Conservation (phyloP, 2,888 invertebrate species). For the Quadroppia sp. region DNA sequence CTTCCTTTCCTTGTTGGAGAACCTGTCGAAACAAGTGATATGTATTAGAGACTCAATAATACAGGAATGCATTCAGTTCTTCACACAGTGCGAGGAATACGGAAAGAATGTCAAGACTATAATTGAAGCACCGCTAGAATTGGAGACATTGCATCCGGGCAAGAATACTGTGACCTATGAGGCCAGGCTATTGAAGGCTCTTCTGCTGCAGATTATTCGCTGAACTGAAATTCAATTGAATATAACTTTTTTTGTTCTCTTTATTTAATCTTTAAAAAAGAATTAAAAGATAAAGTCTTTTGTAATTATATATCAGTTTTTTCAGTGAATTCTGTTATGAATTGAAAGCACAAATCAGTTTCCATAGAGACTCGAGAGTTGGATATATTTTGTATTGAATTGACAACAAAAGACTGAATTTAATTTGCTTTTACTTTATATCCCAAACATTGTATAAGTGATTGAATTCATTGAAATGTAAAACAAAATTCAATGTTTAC, state of each 20-base stretch:
- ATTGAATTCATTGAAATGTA: background rate
- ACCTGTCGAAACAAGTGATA: slow-evolving; percentile 82
- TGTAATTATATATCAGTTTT: background rate
- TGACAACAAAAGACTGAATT: slow-evolving; percentile 5
- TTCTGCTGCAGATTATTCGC: slow-evolving; percentile 61
- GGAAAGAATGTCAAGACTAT: slow-evolving; percentile 77
- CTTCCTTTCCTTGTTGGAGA: slow-evolving; percentile 85
- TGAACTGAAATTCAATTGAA: background rate
- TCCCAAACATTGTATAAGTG: background rate
- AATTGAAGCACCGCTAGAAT: slow-evolving; percentile 74
- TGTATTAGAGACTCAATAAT: slow-evolving; percentile 79
- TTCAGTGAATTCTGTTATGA: background rate
- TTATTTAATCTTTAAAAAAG: background rate
- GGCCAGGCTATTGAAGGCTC: slow-evolving; percentile 73
- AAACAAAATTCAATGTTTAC: background rate
- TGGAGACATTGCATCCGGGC: slow-evolving; percentile 64
- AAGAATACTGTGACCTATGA: slow-evolving; percentile 89
- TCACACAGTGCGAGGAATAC: slow-evolving; percentile 81
- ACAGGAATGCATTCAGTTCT: slow-evolving; percentile 78
- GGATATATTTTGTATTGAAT: background rate
- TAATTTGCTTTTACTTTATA: background rate
- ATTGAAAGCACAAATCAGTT: background rate
- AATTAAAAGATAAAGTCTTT: background rate
- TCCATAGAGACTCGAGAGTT: background rate
- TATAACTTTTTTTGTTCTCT: background rate